These are phyloP conservation scores for Palythoa caribaeorum DNA, from an alignment of 92 coral and sea anemone species.

Conservation along the genomic window DNA sequence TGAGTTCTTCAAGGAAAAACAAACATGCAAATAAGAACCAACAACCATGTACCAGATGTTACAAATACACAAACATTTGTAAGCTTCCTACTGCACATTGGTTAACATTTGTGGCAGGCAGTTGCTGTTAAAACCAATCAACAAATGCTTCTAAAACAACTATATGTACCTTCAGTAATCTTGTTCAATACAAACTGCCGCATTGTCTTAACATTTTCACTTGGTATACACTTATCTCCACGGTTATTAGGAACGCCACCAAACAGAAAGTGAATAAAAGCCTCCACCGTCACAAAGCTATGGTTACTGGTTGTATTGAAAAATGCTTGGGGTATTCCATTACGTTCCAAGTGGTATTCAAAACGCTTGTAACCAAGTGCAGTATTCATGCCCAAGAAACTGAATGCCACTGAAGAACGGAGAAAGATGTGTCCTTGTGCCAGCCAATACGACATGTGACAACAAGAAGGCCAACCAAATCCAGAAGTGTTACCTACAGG, in stretches of 20 bases:
- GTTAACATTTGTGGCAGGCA: not conserved
- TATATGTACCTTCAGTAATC: constrained; percentile 39
- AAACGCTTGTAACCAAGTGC: constrained; percentile 47
- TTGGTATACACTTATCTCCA: constrained; percentile 35
- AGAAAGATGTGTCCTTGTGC: constrained; percentile 35
- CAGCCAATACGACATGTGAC: constrained; percentile 51
- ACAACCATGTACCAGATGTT: not conserved
- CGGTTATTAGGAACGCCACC: constrained; percentile 37
- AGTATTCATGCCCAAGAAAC: constrained; percentile 50
- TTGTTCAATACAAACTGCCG: constrained; percentile 30
- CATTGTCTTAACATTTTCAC: constrained; percentile 47
- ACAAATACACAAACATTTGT: not conserved
- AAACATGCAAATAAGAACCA: not conserved
- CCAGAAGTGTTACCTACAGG: constrained; percentile 48
- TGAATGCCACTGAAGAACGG: constrained; percentile 36
- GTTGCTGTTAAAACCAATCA: not conserved
- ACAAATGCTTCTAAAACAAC: not conserved
- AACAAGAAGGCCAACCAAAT: constrained; percentile 46
- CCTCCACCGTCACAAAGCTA: constrained; percentile 43
- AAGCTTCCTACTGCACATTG: too few relatives aligned
- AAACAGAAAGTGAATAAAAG: constrained; percentile 42
- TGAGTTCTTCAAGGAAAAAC: too few relatives aligned
- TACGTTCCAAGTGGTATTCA: constrained; percentile 47
- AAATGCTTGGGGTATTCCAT: constrained; percentile 37
- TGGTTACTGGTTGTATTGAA: constrained; percentile 38